Conservation (phyloP, 2,113 vertebrate species). For the Istiophorus platypterus region DNA sequence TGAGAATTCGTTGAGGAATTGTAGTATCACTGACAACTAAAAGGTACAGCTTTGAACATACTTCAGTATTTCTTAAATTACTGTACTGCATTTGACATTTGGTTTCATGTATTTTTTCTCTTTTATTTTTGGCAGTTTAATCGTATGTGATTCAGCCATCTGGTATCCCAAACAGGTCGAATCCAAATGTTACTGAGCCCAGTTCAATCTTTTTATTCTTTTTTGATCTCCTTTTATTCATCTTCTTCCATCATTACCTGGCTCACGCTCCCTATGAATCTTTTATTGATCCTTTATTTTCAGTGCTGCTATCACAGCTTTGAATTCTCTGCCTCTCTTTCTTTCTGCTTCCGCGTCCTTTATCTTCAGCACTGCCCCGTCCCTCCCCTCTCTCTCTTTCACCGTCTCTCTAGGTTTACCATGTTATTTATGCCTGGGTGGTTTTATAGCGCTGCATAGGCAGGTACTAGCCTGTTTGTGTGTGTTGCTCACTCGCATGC, state of each 20-base stretch:
- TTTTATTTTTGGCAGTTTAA: background rate
- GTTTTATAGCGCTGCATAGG: slow-evolving; percentile 45
- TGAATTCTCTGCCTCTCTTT: background rate
- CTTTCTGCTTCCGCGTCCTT: slow-evolving; percentile 2
- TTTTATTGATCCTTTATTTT: background rate
- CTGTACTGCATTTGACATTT: background rate
- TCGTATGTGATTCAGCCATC: background rate
- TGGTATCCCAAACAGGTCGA: background rate
- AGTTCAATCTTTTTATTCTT: background rate
- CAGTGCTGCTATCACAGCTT: background rate
- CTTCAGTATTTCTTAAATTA: background rate
- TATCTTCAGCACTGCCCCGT: slow-evolving; percentile 11
- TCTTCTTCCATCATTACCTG: background rate
- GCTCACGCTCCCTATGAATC: background rate
- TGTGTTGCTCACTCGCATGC: slow-evolving; percentile 12
- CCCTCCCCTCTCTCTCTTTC: background rate
- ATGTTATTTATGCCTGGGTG: slow-evolving; percentile 14
- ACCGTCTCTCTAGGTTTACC: slow-evolving; percentile 29
- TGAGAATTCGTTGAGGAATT: background rate
- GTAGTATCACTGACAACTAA: background rate
- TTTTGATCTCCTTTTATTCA: background rate
- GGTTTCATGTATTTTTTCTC: background rate
- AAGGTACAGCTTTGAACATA: background rate
- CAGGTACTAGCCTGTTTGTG: slow-evolving; percentile 36
- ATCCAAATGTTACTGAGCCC: background rate